These are phyloP conservation scores for Rhopalosiphum padi DNA, from an alignment of 1,140 invertebrate genomes.

Conservation along the genomic window DNA sequence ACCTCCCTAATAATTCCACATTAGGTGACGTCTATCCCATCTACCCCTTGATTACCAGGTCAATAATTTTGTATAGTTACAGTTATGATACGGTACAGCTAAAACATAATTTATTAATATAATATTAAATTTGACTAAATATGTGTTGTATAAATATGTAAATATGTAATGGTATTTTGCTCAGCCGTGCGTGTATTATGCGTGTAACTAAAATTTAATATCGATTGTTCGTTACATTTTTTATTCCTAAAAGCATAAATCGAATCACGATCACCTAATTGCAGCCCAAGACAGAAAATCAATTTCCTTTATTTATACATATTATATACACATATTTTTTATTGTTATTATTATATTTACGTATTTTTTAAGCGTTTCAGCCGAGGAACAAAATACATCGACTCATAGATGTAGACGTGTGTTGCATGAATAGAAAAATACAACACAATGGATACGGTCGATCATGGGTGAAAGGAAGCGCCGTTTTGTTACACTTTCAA, in stretches of 20 bases:
- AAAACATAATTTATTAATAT: background rate
- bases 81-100: slow-evolving; percentile 5
- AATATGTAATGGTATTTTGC: background rate
- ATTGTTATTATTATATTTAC: slow-evolving; percentile 2
- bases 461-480: slow-evolving; percentile 52
- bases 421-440: background rate
- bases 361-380: background rate
- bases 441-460: slow-evolving; percentile 22
- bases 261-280: slow-evolving; percentile 13
- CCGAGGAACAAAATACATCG: background rate
- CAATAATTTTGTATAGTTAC: background rate
- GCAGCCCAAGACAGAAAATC: background rate
- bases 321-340: slow-evolving; percentile 6
- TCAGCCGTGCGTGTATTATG: slow-evolving; percentile 20
- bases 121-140: background rate
- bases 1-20: background rate
- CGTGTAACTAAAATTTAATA: background rate
- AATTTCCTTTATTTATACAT: slow-evolving; percentile 5
- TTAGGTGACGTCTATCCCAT: background rate
- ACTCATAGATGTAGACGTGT: background rate
- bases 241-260: slow-evolving; percentile 12
- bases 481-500: slow-evolving; percentile 54
- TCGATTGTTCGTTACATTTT: background rate
- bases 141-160: slow-evolving; percentile 7
- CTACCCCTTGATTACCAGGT: background rate